A percentile compares a stretch with the other conserved stretches of the same genome.
phyloP scores from a whole-genome alignment of 2,113 vertebrate species.

The Myotis brandtii region DNA sequence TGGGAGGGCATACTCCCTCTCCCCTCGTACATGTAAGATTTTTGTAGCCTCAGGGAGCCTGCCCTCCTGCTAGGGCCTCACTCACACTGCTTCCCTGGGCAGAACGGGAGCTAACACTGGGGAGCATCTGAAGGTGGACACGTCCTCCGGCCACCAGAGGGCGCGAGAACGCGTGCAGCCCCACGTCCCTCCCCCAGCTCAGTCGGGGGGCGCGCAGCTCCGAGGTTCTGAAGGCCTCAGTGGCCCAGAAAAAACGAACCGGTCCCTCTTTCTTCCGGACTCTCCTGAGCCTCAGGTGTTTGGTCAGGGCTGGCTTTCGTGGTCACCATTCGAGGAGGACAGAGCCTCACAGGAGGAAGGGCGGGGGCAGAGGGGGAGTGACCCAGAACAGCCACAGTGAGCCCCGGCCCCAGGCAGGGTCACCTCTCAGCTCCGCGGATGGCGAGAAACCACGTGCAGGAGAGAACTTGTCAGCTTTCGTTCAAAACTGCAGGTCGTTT shows the following conservation, averaged over 20 bases:
- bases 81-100: neutral
- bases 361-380: neutral
- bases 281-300: fast-evolving
- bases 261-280: neutral
- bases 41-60: neutral
- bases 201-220: fast-evolving
- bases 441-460: neutral
- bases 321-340: neutral
- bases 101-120: neutral
- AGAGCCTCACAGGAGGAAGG: neutral
- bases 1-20: fast-evolving
- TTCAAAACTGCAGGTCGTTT: neutral
- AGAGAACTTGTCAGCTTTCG: neutral
- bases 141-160: constrained; percentile 4
- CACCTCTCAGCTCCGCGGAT: neutral
- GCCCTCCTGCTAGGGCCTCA: no score
- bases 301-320: neutral
- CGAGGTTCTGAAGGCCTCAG: neutral
- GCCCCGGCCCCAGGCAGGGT: neutral
- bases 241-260: fast-evolving
- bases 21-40: fast-evolving
- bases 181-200: fast-evolving
- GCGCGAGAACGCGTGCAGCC: neutral
- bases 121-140: no score
- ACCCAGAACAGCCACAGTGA: neutral